Conservation (phyloP, 2,113 vertebrate species). For the Cryptoleucopteryx plumbea region DNA sequence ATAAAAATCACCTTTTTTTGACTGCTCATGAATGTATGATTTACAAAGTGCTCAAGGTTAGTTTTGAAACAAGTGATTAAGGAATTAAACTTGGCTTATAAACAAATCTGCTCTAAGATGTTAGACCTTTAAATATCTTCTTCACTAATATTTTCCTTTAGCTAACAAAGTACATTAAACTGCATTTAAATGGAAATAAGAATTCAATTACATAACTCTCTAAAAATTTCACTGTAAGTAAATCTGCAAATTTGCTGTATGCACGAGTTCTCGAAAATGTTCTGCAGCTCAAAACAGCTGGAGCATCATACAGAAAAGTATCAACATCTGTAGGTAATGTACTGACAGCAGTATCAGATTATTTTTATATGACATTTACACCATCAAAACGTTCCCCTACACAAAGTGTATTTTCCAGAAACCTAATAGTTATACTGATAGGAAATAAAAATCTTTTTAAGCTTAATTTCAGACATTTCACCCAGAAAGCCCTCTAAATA, state of each 20-base stretch:
- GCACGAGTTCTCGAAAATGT: background rate
- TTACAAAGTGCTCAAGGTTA: background rate
- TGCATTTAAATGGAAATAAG: background rate
- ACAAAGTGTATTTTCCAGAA: background rate
- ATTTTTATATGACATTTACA: background rate
- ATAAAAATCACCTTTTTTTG: background rate
- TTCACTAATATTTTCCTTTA: background rate
- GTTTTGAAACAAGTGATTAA: background rate
- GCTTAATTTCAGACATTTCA: background rate
- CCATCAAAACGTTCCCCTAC: background rate
- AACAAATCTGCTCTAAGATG: background rate
- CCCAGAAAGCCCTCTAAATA: background rate
- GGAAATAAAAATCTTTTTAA: background rate
- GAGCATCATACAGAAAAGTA: background rate
- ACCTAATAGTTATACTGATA: fast-evolving
- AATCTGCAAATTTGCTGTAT: background rate
- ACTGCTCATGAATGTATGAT: background rate
- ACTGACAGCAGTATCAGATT: background rate
- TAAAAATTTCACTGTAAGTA: background rate
- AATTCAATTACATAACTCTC: background rate
- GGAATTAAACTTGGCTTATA: background rate
- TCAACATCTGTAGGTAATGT: background rate
- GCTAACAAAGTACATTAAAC: background rate
- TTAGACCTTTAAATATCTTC: background rate
- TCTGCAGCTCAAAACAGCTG: background rate